A percentile compares a stretch with the other conserved stretches of the same genome.
These are phyloP conservation scores for Peromyscus leucopus DNA, from an alignment of 2,113 vertebrate species.

Conservation along the genomic window DNA sequence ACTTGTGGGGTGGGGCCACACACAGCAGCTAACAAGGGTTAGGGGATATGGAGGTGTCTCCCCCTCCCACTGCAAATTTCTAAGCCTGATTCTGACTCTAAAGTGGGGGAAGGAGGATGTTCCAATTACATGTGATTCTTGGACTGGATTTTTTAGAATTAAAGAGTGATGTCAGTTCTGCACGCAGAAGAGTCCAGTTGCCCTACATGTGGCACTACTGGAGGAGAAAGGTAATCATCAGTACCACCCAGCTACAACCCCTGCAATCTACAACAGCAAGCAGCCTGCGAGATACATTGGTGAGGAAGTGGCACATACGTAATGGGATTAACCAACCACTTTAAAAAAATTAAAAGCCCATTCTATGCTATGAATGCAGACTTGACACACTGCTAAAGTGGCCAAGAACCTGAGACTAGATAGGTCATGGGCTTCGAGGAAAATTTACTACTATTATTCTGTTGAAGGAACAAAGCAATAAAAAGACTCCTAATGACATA, in stretches of 20 bases:
- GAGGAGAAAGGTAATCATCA: neutral
- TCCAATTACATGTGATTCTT: neutral
- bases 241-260: neutral
- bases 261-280: neutral
- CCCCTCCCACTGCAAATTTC: neutral
- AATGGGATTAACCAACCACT: neutral
- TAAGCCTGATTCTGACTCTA: neutral
- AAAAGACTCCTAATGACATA: neutral
- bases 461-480: neutral
- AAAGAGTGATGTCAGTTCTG: neutral
- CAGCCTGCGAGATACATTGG: neutral
- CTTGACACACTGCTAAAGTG: neutral
- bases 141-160: neutral
- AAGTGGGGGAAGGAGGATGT: neutral
- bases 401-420: neutral
- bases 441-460: neutral
- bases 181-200: neutral
- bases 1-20: neutral
- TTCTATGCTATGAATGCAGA: neutral
- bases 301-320: no score
- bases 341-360: neutral
- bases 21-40: neutral
- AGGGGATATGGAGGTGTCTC: neutral
- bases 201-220: neutral
- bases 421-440: neutral